Percentiles rank a stretch among this genome's conserved stretches.
These are phyloP conservation scores for Drosophila miranda DNA, from an alignment of 1,140 invertebrate species.

Conservation along the genomic window DNA sequence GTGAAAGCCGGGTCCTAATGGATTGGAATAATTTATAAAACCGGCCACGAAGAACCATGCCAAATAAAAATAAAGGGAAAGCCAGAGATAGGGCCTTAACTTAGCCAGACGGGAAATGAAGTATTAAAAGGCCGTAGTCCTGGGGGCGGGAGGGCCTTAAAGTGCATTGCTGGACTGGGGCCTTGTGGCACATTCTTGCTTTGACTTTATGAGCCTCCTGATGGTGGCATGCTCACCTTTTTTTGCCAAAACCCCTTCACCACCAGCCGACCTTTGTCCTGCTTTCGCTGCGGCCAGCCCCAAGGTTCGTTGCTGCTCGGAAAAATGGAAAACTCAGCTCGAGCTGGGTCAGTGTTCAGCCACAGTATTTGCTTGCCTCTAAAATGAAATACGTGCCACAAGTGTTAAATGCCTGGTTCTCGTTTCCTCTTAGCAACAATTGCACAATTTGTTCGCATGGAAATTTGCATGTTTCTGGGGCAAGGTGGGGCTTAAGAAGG, in stretches of 20 bases:
- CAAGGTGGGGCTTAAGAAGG: background rate
- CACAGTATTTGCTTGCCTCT: slow-evolving; percentile 4
- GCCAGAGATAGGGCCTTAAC: slow-evolving; percentile 13
- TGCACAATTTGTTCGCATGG: slow-evolving; percentile 66
- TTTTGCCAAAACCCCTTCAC: slow-evolving; percentile 13
- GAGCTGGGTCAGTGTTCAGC: background rate
- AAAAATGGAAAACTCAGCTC: slow-evolving; percentile 24
- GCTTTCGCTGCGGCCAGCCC: slow-evolving; percentile 35
- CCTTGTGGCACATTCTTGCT: slow-evolving; percentile 58
- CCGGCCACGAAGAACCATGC: slow-evolving; percentile 9
- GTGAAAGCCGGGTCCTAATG: slow-evolving; percentile 45
- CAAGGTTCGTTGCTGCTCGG: slow-evolving; percentile 57
- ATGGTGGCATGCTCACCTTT: background rate
- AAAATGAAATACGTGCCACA: slow-evolving; percentile 79
- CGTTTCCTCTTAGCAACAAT: slow-evolving; percentile 59
- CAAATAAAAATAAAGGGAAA: slow-evolving; percentile 10
- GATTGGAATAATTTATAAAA: slow-evolving; percentile 69
- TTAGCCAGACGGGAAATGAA: slow-evolving; percentile 35
- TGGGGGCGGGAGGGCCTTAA: background rate
- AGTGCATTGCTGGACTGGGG: slow-evolving; percentile 12
- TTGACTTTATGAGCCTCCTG: slow-evolving; percentile 21
- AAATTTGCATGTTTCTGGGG: slow-evolving; percentile 62
- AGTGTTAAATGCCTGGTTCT: slow-evolving; percentile 69
- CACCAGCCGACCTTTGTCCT: slow-evolving; percentile 45
- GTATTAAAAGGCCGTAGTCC: slow-evolving; percentile 6